These are phyloP conservation scores for Tupiocoris notatus DNA, from an alignment of 2,888 invertebrate species.

Conservation along the genomic window DNA sequence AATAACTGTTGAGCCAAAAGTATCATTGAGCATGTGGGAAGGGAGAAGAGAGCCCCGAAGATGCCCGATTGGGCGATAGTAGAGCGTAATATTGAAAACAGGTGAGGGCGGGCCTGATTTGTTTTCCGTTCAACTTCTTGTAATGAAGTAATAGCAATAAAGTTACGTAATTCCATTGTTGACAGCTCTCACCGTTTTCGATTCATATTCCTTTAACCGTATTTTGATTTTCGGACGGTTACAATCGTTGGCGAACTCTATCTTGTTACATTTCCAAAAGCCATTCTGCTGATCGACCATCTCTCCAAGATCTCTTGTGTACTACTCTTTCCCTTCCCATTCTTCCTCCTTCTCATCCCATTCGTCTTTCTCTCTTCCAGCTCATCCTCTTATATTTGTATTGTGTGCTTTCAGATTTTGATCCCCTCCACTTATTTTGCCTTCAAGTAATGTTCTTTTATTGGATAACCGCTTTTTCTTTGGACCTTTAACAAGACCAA, in stretches of 20 bases:
- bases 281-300: neutral
- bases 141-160: no score
- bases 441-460: slow-evolving; percentile 37
- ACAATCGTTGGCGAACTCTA: neutral
- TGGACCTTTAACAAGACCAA: slow-evolving; percentile 36
- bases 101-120: no score
- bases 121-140: no score
- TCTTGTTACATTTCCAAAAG: neutral
- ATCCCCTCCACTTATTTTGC: slow-evolving; percentile 39
- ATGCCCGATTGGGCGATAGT: no score
- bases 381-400: slow-evolving; percentile 36
- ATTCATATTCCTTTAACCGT: no score
- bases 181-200: no score
- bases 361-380: neutral
- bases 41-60: no score
- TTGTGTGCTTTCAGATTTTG: slow-evolving; percentile 30
- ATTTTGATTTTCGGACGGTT: no score
- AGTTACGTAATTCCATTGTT: no score
- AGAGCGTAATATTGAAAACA: no score
- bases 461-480: slow-evolving; percentile 34
- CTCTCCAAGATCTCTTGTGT: neutral
- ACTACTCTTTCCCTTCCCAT: slow-evolving; percentile 1
- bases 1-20: no score
- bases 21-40: no score
- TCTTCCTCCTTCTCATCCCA: neutral